Conservation (phyloP, 2,888 invertebrate genomes). For the Mythimna lalbum region DNA sequence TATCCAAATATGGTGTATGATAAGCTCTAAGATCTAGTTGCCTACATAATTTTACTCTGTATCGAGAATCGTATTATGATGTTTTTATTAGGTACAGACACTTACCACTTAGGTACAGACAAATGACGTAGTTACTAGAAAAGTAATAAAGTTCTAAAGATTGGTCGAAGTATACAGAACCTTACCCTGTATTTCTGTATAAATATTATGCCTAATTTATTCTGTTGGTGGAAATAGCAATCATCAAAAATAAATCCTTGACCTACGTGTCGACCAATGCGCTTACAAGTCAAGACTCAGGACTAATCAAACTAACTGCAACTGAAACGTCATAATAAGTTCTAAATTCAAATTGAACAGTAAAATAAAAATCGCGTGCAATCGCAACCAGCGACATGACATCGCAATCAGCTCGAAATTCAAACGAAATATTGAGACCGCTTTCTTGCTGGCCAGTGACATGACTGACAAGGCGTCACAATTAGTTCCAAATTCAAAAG, state of each 20-base stretch:
- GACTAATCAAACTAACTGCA: not conserved
- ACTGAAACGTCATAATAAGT: conserved; percentile 1
- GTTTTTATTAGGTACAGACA: no score
- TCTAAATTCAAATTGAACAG: conserved; percentile 27
- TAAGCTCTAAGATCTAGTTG: conserved; percentile 1
- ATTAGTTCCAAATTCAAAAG: conserved; percentile 64
- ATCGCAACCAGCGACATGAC: conserved; percentile 11
- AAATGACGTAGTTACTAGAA: not conserved
- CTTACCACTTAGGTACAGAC: not conserved
- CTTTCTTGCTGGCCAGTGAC: conserved; percentile 41
- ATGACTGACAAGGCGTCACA: conserved; percentile 54
- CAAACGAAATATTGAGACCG: conserved; percentile 41
- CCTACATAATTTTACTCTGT: not conserved
- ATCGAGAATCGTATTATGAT: no score
- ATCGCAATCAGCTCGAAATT: conserved; percentile 44
- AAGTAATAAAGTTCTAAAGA: not conserved
- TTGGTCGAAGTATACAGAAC: not conserved
- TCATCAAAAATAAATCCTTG: not conserved
- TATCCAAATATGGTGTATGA: not conserved
- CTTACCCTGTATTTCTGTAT: no score
- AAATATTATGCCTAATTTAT: not conserved
- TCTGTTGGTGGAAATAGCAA: not conserved
- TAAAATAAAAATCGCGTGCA: conserved; percentile 34
- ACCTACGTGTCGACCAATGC: no score
- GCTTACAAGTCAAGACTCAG: not conserved